Percentiles rank a stretch among this genome's conserved stretches.
phyloP scores from a whole-genome alignment of 2,113 vertebrate species.

The Aleadryas rufinucha region DNA sequence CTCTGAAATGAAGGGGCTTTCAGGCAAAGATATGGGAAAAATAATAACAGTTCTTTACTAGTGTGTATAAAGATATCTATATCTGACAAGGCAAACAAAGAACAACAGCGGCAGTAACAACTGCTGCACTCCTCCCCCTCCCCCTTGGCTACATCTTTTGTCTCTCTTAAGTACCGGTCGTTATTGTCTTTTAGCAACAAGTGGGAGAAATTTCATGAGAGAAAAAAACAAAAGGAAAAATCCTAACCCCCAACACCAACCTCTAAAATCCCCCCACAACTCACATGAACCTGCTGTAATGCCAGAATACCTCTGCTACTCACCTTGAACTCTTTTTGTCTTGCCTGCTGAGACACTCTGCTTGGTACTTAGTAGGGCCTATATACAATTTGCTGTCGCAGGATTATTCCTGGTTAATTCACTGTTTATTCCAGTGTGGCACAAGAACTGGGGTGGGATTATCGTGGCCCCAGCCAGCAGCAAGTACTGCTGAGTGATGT shows the following conservation, averaged over 20 bases:
- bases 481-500: neutral
- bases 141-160: neutral
- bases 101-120: accelerated
- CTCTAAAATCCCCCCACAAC: neutral
- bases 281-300: neutral
- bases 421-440: neutral
- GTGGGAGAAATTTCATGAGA: neutral
- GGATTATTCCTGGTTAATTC: neutral
- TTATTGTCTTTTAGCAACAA: neutral
- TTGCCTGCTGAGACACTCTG: neutral
- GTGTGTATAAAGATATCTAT: neutral
- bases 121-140: neutral
- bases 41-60: neutral
- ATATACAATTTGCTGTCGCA: neutral
- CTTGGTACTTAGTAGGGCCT: neutral
- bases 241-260: neutral
- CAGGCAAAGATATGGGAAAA: neutral
- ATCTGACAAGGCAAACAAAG: too few relatives aligned
- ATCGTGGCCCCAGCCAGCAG: neutral
- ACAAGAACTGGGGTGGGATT: neutral
- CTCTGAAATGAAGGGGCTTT: neutral
- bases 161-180: neutral
- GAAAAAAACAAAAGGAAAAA: neutral
- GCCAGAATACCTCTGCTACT: neutral
- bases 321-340: neutral